phyloP scores from a whole-genome alignment of 2,797 vertebrate genomes.

The Pseudocheirus occidentalis region DNA sequence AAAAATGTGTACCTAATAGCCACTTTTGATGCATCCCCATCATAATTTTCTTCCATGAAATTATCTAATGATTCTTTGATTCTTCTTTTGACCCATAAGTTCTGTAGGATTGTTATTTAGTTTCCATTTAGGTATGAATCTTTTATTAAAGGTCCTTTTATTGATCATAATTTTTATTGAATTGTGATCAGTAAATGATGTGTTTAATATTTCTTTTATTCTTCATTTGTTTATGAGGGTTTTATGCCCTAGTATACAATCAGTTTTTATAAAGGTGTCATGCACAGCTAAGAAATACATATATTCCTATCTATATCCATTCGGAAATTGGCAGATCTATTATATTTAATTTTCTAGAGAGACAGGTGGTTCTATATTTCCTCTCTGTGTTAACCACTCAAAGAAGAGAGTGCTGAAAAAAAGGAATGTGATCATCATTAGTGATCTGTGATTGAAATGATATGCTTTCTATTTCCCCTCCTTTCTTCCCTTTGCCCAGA shows the following conservation, averaged over 20 bases:
- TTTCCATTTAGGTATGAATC: not conserved
- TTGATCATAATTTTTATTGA: not conserved
- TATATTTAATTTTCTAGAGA: not conserved
- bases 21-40: not conserved
- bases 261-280: not conserved
- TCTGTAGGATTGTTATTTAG: not conserved
- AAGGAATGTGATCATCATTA: not conserved
- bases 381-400: not conserved
- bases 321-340: not conserved
- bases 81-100: not conserved
- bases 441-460: not conserved
- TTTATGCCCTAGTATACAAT: not conserved
- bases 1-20: not conserved
- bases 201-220: not conserved
- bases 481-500: not conserved
- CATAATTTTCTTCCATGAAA: not conserved
- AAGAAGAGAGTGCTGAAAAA: not conserved
- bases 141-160: not conserved
- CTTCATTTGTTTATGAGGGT: not conserved
- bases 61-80: not conserved
- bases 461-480: not conserved
- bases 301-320: not conserved
- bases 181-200: not conserved
- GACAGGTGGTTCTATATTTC: not conserved
- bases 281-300: not conserved